phyloP scores from a whole-genome alignment of 53 echinoderm and acorn worm genomes.

The Luidia sarsii region DNA sequence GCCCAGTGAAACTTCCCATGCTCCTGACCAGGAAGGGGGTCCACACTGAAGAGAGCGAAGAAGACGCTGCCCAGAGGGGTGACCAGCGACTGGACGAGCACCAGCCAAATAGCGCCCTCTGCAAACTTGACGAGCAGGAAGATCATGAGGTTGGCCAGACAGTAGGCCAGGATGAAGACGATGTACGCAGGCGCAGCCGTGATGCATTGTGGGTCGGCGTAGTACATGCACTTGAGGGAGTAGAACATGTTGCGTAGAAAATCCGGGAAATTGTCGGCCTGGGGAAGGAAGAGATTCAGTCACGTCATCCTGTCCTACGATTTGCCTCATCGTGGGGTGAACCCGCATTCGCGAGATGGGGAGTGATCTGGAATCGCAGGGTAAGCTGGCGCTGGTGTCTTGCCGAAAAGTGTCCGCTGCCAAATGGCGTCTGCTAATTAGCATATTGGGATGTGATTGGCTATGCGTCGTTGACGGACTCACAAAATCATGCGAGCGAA shows the following conservation, averaged over 20 bases:
- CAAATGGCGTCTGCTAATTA: too few relatives aligned
- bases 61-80: constrained; percentile 88
- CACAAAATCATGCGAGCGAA: too few relatives aligned
- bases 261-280: constrained; percentile 67
- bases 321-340: too few relatives aligned
- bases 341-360: too few relatives aligned
- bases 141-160: constrained; percentile 82
- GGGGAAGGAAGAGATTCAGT: background rate
- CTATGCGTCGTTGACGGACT: too few relatives aligned
- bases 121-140: constrained; percentile 86
- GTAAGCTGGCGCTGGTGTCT: too few relatives aligned
- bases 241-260: constrained; percentile 70
- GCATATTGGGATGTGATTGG: too few relatives aligned
- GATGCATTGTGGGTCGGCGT: constrained; percentile 53
- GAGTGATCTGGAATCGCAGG: too few relatives aligned
- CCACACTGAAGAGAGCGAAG: constrained; percentile 79
- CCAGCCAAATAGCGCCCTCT: constrained; percentile 92
- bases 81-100: constrained; percentile 83
- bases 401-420: too few relatives aligned
- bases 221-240: constrained; percentile 82
- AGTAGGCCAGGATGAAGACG: constrained; percentile 83
- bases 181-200: constrained; percentile 65
- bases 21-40: constrained; percentile 7
- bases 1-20: constrained; percentile 71
- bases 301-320: too few relatives aligned